Base-by-base conservation (phyloP, 1,140 invertebrate species). In the Chelonus insularis region DNA sequence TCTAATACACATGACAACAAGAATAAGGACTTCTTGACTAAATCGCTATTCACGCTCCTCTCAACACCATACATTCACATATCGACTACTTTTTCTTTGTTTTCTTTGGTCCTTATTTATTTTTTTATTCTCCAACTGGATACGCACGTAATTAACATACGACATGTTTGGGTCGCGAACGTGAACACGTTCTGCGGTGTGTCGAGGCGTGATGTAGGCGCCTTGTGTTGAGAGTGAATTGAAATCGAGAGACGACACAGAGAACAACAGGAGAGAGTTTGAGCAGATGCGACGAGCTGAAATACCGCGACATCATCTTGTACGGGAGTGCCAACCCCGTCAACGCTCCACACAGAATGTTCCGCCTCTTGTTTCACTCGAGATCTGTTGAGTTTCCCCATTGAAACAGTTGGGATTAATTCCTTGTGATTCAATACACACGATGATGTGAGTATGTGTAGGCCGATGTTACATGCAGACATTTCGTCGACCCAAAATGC, bases 261-360 rank as follows among this genome's bases (percentile, higher is more conserved):
- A 48, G 45, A 23, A 48, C 9, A 12, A 23, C 18, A 48, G 11
- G 21, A 48, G 20, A 48, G 56, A 48, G 56, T 58, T 58, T 58
- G 56, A 58, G 56, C 56, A 58, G 56, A 58, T 58, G 56, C 43
- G 43, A 58, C 29, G 56, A 58, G 56, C 58, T 41, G 58, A 29
- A 60, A 61, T 64, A 60, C 63, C 48, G 58, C 63, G 58, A 64
- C 58, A 64, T 64, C 63, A 64, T 64, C 58, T 57, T 64, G 63
- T 57, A 64, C 58, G 39, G 63, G 58, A 64, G 63, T 64, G 63
- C 45, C 58, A 64, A 64, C 47, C 43, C 43, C 58, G 58, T 64
- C 63, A 64, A 64, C 63, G 58, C 63, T 52, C 63, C 39, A 37
- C 39, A 56, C n/a, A 57, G 36, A 61, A 23, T 39, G 25, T 47